phyloP scores from a whole-genome alignment of 2,113 vertebrate species.

The Chionis minor region DNA sequence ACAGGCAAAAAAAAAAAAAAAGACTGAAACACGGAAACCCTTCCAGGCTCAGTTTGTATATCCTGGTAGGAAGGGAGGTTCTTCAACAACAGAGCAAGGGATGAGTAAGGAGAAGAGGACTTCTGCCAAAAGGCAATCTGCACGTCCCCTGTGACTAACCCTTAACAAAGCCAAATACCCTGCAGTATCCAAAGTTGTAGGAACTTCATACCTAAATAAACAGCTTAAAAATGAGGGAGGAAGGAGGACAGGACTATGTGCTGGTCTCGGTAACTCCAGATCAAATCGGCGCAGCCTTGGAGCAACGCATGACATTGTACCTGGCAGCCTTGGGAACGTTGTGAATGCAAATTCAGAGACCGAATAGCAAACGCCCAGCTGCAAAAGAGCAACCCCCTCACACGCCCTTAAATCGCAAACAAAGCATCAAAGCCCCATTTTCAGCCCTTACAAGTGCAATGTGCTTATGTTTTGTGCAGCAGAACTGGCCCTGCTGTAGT shows the following conservation, averaged over 20 bases:
- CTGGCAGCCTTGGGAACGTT: neutral
- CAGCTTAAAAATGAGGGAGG: neutral
- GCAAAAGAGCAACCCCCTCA: neutral
- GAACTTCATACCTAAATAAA: neutral
- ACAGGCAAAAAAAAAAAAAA: neutral
- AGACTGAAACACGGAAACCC: accelerated
- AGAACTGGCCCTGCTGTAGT: accelerated
- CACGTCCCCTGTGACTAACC: accelerated
- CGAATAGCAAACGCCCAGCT: neutral
- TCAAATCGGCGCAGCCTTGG: neutral
- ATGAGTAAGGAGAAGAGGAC: neutral
- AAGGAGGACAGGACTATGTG: neutral
- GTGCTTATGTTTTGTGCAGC: neutral
- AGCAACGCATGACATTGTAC: accelerated
- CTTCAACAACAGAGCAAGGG: neutral
- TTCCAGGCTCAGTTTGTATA: neutral
- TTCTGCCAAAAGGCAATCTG: neutral
- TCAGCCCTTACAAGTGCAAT: accelerated
- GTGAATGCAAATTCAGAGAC: neutral
- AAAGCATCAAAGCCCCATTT: neutral
- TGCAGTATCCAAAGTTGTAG: neutral
- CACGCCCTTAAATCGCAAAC: accelerated
- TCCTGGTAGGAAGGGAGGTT: neutral
- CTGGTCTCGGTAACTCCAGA: neutral
- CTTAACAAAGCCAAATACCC: neutral